phyloP scores from a whole-genome alignment of 2,888 invertebrate genomes.

The Asteroscopus sphinx region DNA sequence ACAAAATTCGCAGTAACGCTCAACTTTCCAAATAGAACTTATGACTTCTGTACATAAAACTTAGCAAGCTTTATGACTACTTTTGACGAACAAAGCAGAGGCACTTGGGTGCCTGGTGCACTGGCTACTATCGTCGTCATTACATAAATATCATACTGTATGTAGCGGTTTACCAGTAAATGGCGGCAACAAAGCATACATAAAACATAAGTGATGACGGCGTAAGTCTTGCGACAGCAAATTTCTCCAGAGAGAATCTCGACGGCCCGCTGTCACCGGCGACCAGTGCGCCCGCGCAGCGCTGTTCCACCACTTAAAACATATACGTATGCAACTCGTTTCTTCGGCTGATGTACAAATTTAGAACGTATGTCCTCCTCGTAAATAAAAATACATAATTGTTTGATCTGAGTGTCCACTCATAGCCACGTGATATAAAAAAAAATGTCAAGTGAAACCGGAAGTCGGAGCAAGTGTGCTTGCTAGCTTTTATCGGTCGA shows the following conservation, averaged over 20 bases:
- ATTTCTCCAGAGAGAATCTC: slow-evolving; percentile 84
- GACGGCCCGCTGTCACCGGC: slow-evolving; percentile 67
- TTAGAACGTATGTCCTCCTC: no score
- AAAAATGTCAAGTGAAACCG: slow-evolving; percentile 49
- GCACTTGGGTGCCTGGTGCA: slow-evolving; percentile 2
- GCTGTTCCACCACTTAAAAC: slow-evolving; percentile 46
- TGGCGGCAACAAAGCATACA: slow-evolving; percentile 71
- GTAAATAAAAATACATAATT: no score
- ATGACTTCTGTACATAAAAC: background rate
- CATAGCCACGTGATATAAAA: slow-evolving; percentile 58
- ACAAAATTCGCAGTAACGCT: background rate
- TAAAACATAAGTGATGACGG: slow-evolving; percentile 76
- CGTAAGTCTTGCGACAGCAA: slow-evolving; percentile 68
- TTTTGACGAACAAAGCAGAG: slow-evolving; percentile 1
- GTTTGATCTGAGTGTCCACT: slow-evolving; percentile 8
- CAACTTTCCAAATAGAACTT: slow-evolving; percentile 28
- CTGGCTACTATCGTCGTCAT: slow-evolving; percentile 32
- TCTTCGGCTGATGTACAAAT: slow-evolving; percentile 3
- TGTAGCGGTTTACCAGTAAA: slow-evolving; percentile 57
- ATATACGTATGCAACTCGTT: slow-evolving; percentile 47
- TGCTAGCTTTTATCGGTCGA: slow-evolving; percentile 70
- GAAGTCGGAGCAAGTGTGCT: slow-evolving; percentile 64
- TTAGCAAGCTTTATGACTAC: background rate
- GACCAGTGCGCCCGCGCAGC: slow-evolving; percentile 58
- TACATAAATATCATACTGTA: slow-evolving; percentile 56